Evolutionary conservation across 2,797 vertebrate species (phyloP), one percentile per base, ranked within the genome.

Genomic region (Pogoniulus pusillus): DNA sequence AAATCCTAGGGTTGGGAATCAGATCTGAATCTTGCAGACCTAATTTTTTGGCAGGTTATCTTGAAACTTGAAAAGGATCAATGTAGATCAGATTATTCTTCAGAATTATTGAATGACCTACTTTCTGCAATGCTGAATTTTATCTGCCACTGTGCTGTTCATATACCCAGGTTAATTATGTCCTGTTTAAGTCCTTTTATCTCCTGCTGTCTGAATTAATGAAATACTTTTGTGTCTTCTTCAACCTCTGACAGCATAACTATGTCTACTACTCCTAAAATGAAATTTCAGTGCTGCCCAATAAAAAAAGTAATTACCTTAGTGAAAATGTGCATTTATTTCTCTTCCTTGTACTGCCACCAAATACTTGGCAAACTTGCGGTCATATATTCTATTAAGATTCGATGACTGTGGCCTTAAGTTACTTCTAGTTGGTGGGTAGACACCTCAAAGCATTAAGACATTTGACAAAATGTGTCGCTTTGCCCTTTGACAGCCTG

Each of bases 11-110:
- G 71, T 43, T 93, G 22, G 54, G 83, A 91, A 87, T 66, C 73
- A 77, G 58, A 54, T 45, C 27, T 73, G 59, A 84, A 57, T 64
- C 39, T 49, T 57, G 39, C 57, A 89, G 89, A 57, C 60, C 66
- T 68, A 17, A 55, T 78, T 84, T 78, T 78, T 20, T 76, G 69
- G 75, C 12, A 81, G 59, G 35, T 81, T 87, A 91, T 83, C 57
- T 57, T 81, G 55, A 83, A 90, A 93, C 47, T 24, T 71, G 32
- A 9, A 71, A 82, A 81, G 27, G 37, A 75, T 78, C 84, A 78
- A 15, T 70, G 55, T 53, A 75, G 73, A 87, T 78, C 70, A 75
- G 66, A 89, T 96, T 85, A 80, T 65, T 93, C 55, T 51, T 82
- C 8, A 8, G 27, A 83, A 27, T n/a, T 72, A 87, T 54, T 43